Conservation (phyloP, 2,888 invertebrate species). For the Margaritifera margaritifera region DNA sequence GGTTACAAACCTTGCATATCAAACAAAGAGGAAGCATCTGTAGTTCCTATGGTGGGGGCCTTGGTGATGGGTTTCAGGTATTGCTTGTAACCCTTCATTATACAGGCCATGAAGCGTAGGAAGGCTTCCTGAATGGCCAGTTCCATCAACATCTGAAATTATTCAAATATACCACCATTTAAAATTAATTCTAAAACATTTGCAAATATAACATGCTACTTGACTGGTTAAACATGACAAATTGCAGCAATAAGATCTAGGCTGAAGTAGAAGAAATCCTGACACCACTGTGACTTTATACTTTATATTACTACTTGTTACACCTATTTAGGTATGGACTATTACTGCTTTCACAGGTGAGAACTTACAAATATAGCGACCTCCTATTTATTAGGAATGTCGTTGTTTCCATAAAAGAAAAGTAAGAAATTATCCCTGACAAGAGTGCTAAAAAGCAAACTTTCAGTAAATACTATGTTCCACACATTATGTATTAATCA, state of each 20-base stretch:
- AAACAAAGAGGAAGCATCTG: slow-evolving; percentile 95
- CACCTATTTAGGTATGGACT: too few species aligned
- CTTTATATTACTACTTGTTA: too few species aligned
- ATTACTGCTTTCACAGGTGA: too few species aligned
- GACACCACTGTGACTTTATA: not conserved
- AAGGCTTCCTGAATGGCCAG: slow-evolving; percentile 98
- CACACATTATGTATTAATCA: too few species aligned
- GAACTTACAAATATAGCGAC: too few species aligned
- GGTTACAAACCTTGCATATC: slow-evolving; percentile 81
- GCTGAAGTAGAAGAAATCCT: too few species aligned
- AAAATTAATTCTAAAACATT: not conserved
- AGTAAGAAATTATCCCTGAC: too few species aligned
- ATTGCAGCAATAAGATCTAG: not conserved
- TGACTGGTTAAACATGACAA: not conserved
- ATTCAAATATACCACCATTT: not conserved
- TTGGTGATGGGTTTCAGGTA: slow-evolving; percentile 93
- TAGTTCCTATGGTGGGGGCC: slow-evolving; percentile 90
- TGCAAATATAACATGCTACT: not conserved
- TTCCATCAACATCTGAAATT: slow-evolving; percentile 79
- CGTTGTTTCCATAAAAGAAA: too few species aligned
- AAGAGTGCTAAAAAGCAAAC: too few species aligned
- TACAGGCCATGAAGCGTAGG: slow-evolving; percentile 93
- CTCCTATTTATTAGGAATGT: too few species aligned
- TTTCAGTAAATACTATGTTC: too few species aligned
- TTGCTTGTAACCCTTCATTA: slow-evolving; percentile 90